A percentile compares a stretch with the other conserved stretches of the same genome.
These are phyloP conservation scores for Steinernema feltiae DNA, from an alignment of 1,140 invertebrate genomes.

Conservation along the genomic window DNA sequence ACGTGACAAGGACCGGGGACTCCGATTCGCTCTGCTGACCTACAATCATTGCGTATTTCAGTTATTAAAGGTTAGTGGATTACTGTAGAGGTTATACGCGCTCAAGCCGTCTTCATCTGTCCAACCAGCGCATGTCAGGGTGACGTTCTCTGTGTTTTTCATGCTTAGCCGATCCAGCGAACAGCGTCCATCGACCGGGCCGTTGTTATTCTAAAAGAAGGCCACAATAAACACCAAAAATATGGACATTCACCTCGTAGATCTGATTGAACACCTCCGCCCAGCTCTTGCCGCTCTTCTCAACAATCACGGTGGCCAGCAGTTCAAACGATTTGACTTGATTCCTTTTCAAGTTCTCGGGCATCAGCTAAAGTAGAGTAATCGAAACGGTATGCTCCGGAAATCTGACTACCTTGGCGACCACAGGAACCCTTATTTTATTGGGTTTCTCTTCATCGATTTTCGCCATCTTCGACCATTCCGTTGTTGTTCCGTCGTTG, in stretches of 20 bases:
- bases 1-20: neutral
- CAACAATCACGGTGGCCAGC: neutral
- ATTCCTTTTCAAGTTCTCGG: neutral
- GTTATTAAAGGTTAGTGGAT: too few species aligned
- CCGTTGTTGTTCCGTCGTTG: neutral
- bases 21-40: neutral
- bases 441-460: neutral
- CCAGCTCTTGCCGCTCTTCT: neutral
- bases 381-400: neutral
- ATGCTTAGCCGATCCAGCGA: neutral
- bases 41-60: too few species aligned
- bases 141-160: neutral
- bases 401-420: neutral
- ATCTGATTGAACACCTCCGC: neutral
- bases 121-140: neutral
- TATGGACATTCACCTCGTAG: neutral
- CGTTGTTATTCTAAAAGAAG: neutral
- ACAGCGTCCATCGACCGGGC: neutral
- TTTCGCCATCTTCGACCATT: neutral
- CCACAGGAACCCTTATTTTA: neutral
- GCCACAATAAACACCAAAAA: neutral
- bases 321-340: neutral
- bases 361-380: neutral
- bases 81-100: neutral
- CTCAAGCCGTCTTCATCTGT: neutral